Base-by-base conservation (phyloP, 2,888 invertebrate species). In the Cheilosia grossa region DNA sequence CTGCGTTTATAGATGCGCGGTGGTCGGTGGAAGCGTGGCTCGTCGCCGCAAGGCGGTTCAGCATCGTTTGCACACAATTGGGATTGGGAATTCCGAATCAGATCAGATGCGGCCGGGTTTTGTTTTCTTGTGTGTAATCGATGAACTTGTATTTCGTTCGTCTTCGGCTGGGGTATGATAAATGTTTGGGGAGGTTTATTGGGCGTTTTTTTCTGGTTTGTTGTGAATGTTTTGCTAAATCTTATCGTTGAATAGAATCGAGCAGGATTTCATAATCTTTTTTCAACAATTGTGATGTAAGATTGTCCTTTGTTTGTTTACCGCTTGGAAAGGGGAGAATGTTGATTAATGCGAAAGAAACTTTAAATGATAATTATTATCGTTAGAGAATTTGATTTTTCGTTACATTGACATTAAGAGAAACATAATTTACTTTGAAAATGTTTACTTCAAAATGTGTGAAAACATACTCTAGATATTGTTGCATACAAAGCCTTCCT, bases 1-100 rank as follows among this genome's bases (percentile, higher is more conserved):
- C 21, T 59, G 54, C 53, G 0, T 42, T 1, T 27, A 24, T 2
- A n/a, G 9, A 13, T 37, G 13, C 13, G 13, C 4, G 37, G 10
- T 13, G 33, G 30, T 30, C n/a, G 54, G 53, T 67, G 44, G 40
- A 27, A 56, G 33, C 67, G 21, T 44, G 40, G 30, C 21, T 49
- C 37, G 49, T 49, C 37, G 49, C 49, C 51, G 27, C 51, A 69
- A 69, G 70, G 63, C 27, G 74, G 44, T 66, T 5, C 33, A 70
- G 42, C 80, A 75, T 85, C 64, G 80, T 85, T 85, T 80, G 83
- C 80, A 85, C 80, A 85, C 75, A 80, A 85, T 85, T 63, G 73
- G 42, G 53, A 54, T 53, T 67, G 61, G 61, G 53, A 79, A 82
- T 56, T 42, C 33, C 33, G 66, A 44, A 61, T 63, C 49, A 21